A percentile compares a stretch with the other conserved stretches of the same genome.
Evolutionary conservation across 2,797 vertebrate species (phyloP).

Genomic region (Sebastes matsubarae): DNA sequence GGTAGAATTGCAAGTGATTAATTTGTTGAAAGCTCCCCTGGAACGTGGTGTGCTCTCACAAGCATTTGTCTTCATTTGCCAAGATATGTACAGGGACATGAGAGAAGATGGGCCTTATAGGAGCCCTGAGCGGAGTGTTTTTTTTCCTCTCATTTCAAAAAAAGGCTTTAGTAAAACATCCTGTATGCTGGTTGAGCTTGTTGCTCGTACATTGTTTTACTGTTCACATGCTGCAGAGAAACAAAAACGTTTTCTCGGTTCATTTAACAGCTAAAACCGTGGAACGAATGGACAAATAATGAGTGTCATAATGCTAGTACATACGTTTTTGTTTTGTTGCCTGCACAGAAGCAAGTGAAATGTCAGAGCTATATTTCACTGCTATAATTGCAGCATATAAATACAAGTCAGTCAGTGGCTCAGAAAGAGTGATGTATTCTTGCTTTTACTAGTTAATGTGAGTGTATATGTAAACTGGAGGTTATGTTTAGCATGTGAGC

Average conservation of each 20-base stretch:
- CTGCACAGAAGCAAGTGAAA: slow-evolving; percentile 30
- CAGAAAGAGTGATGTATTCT: background rate
- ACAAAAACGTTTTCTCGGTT: background rate
- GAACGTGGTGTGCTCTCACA: slow-evolving; percentile 60
- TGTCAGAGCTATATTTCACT: slow-evolving; percentile 35
- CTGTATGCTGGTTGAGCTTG: background rate
- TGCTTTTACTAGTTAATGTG: background rate
- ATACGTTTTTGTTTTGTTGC: slow-evolving; percentile 41
- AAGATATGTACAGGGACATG: slow-evolving; percentile 70
- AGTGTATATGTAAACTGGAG: background rate
- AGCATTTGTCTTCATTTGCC: slow-evolving; percentile 84
- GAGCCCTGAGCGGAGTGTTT: slow-evolving; percentile 41
- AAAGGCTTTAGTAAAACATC: background rate
- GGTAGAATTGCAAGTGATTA: slow-evolving; percentile 84
- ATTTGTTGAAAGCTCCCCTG: slow-evolving; percentile 74
- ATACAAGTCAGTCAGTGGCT: slow-evolving; percentile 4
- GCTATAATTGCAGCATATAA: slow-evolving; percentile 26
- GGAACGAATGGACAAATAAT: slow-evolving; percentile 52
- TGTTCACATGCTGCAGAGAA: background rate
- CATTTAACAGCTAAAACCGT: slow-evolving; percentile 56
- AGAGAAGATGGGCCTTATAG: slow-evolving; percentile 59
- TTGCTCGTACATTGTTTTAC: background rate
- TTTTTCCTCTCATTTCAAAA: background rate
- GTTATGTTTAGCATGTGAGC: background rate
- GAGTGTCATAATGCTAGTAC: slow-evolving; percentile 15